Base-by-base conservation (phyloP, 30 jellyfish, hydroid and myxozoan genomes). In the Turritopsis rubra region DNA sequence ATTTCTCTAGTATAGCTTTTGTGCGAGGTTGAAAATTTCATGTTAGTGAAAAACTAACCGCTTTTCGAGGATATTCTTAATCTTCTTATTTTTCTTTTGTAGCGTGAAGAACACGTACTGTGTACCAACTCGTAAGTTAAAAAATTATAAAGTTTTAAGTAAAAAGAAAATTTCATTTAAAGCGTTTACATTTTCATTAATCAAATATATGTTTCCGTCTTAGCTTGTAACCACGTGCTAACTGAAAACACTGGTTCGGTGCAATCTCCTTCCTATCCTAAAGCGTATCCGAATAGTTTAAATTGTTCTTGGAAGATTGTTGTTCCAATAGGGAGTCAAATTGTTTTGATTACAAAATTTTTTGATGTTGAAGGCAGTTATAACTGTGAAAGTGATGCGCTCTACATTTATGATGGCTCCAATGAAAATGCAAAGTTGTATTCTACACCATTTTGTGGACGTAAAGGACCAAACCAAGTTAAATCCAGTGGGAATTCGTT, bases 251-350 rank as follows among this genome's bases (percentile, higher is more conserved):
- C 18, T 18, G 96, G 96, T 23, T 20, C 18, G 21, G 85, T 92
- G 21, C 75, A 79, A 76, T 87, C 96, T 54, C 95, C 98, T 18
- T 78, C 87, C 28, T 85, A 87, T 53, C 98, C 98, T 7, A 74
- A 75, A 28, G 30, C 76, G 7, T 92, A 92, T 74, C 95, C 96
- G 21, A 66, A 65, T 52, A 88, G 88, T 78, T 53, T 85, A 22
- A 87, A 41, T 27, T 92, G 98, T 52, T 71, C 98, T 53, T 92
- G 98, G 98, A 71, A 52, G 75, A 92, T 92, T 16, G 83, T 52
- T 29, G 96, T 86, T 0, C 95, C 86, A 71, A 66, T 41, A 4
- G 98, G 95, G 27, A 74, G 80, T 76, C 85, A 75, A 5, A 92
- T 92, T 72, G 28, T 83, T 27, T 68, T 92, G 65, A 75, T 71